These are phyloP conservation scores for Anolis sagrei DNA, from an alignment of 2,113 vertebrate genomes.

Conservation along the genomic window DNA sequence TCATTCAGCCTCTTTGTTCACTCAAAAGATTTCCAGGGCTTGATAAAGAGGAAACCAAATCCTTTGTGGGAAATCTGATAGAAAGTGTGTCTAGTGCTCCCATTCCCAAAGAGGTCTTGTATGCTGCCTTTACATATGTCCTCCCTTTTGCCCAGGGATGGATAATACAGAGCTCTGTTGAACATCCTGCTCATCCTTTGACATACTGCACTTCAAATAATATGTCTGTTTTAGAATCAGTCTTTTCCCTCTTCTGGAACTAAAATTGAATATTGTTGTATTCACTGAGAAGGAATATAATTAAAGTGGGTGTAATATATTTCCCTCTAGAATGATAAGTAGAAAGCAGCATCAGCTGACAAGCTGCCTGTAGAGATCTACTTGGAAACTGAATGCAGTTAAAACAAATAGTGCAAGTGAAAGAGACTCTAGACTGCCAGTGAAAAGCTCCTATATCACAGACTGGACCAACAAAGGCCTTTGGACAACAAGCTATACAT, in stretches of 20 bases:
- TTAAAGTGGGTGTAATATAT: constrained; percentile 27
- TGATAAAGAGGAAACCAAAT: neutral
- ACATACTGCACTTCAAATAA: neutral
- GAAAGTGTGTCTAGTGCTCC: neutral
- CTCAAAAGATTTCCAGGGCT: neutral
- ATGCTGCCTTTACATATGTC: neutral
- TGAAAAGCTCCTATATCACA: neutral
- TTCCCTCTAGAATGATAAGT: neutral
- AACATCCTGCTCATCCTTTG: constrained; percentile 24
- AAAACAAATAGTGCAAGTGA: constrained; percentile 19
- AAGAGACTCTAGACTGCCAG: neutral
- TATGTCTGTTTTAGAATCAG: neutral
- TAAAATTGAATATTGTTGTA: constrained; percentile 3
- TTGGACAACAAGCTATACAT: neutral
- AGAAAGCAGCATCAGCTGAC: constrained; percentile 14
- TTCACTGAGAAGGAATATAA: constrained; percentile 2
- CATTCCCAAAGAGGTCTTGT: neutral
- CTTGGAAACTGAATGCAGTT: neutral
- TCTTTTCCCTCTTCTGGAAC: neutral
- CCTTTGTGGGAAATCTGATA: neutral
- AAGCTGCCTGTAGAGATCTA: constrained; percentile 14
- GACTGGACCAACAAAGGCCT: neutral
- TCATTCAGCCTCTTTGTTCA: neutral
- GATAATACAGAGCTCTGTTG: neutral
- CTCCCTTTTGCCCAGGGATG: neutral